These are phyloP conservation scores for Drosophila watanabei DNA, from an alignment of 1,140 invertebrate species.

Conservation along the genomic window DNA sequence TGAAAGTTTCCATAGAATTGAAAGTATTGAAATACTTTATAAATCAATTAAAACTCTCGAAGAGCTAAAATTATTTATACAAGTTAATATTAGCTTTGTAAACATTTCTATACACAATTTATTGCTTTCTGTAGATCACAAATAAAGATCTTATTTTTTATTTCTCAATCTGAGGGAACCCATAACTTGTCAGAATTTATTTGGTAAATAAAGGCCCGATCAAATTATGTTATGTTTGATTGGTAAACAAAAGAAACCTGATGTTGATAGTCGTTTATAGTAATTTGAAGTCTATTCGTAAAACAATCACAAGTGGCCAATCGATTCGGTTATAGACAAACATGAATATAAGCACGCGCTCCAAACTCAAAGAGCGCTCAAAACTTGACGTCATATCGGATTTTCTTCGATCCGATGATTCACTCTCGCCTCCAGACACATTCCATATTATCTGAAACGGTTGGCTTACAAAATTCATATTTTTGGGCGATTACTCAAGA, in stretches of 20 bases:
- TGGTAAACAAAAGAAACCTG: slow-evolving; percentile 55
- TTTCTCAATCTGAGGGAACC: slow-evolving; percentile 6
- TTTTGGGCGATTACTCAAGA: slow-evolving; percentile 39
- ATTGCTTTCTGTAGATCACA: background rate
- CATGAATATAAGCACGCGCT: slow-evolving; percentile 36
- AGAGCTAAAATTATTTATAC: background rate
- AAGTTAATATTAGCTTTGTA: background rate
- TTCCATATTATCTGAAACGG: slow-evolving; percentile 19
- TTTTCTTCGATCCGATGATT: slow-evolving; percentile 35
- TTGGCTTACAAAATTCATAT: slow-evolving; percentile 26
- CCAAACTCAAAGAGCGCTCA: slow-evolving; percentile 2
- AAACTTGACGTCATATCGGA: slow-evolving; percentile 35
- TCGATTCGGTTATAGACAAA: slow-evolving; percentile 26
- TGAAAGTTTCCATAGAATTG: background rate
- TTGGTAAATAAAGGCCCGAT: slow-evolving; percentile 23
- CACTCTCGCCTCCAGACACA: slow-evolving; percentile 12
- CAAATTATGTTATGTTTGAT: slow-evolving; percentile 39
- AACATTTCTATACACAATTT: background rate
- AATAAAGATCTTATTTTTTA: slow-evolving; percentile 7
- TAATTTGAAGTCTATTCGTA: slow-evolving; percentile 14
- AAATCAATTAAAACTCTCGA: background rate
- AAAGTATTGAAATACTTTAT: background rate
- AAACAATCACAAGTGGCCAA: slow-evolving; percentile 50
- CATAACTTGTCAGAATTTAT: slow-evolving; percentile 15
- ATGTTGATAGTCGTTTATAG: slow-evolving; percentile 40